These are phyloP conservation scores for Protomyctophum bolini DNA, from an alignment of 2,113 vertebrate genomes.

Conservation along the genomic window DNA sequence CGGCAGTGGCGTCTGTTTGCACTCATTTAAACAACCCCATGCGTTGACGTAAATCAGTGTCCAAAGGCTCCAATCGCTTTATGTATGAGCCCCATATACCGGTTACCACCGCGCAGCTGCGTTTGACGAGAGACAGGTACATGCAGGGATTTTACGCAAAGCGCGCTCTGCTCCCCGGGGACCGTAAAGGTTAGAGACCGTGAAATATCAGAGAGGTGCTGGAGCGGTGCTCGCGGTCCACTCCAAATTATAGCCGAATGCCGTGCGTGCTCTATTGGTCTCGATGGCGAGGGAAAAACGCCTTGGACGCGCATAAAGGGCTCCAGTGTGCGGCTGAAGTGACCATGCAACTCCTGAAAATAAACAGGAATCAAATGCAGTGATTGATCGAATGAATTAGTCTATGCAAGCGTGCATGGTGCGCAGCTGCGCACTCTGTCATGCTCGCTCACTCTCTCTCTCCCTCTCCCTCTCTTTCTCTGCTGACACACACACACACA, in stretches of 20 bases:
- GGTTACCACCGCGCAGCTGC: conserved; percentile 33
- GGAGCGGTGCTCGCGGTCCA: conserved; percentile 47
- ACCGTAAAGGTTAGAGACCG: conserved; percentile 62
- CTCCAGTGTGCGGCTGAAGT: conserved; percentile 65
- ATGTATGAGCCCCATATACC: conserved; percentile 46
- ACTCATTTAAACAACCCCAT: conserved; percentile 44
- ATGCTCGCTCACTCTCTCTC: neutral
- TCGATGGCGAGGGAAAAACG: conserved; percentile 41
- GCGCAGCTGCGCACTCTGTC: conserved; percentile 24
- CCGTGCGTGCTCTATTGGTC: conserved; percentile 35
- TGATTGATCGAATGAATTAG: conserved; percentile 76
- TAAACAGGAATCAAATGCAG: conserved; percentile 76
- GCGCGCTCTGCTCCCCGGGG: conserved; percentile 24
- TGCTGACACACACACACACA: conserved; percentile 2
- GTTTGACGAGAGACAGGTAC: conserved; percentile 75
- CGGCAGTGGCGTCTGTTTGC: conserved; percentile 44
- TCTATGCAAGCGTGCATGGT: conserved; percentile 27
- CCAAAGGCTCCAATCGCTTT: neutral
- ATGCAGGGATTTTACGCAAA: conserved; percentile 56
- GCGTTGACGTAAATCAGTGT: conserved; percentile 52
- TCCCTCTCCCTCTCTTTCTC: neutral
- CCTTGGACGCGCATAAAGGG: conserved; percentile 68
- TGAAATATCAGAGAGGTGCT: conserved; percentile 70
- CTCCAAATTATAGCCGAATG: conserved; percentile 55
- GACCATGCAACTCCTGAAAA: conserved; percentile 72